Conservation (phyloP, 2,888 invertebrate species). For the Omphaloscelis lunosa region DNA sequence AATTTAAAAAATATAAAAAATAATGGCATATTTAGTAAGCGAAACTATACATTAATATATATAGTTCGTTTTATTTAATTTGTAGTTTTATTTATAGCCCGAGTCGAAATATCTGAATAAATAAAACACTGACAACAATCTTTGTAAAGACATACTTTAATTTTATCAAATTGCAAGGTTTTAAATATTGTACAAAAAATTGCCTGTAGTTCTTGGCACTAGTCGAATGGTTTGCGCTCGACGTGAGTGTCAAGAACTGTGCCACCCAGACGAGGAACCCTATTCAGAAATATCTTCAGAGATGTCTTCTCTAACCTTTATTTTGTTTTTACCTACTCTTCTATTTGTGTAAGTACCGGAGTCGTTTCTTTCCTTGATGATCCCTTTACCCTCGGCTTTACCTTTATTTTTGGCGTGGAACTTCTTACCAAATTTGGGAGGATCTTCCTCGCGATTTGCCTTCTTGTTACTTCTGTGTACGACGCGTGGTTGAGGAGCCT, state of each 20-base stretch:
- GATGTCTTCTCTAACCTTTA: conserved; percentile 83
- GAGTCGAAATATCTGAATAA: conserved; percentile 14
- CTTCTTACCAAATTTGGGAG: conserved; percentile 69
- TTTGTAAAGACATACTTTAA: conserved; percentile 42
- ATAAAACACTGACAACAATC: conserved; percentile 40
- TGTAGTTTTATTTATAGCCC: conserved; percentile 61
- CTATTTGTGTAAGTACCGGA: conserved; percentile 75
- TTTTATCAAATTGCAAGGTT: conserved; percentile 32
- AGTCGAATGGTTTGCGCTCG: conserved; percentile 52
- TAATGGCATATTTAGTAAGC: conserved; percentile 72
- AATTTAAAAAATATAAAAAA: conserved; percentile 79
- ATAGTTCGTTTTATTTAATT: conserved; percentile 67
- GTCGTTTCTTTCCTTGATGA: conserved; percentile 81
- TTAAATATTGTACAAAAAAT: conserved; percentile 52
- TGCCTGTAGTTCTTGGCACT: conserved; percentile 60
- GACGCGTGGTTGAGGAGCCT: conserved; percentile 57
- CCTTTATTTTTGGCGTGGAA: conserved; percentile 71
- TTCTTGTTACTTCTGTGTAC: conserved; percentile 73
- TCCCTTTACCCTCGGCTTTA: conserved; percentile 82
- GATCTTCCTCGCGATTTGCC: conserved; percentile 67
- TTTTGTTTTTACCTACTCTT: conserved; percentile 79
- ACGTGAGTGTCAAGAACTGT: conserved; percentile 61
- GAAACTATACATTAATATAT: conserved; percentile 71
- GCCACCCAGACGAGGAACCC: neutral
- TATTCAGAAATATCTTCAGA: conserved; percentile 85